These are phyloP conservation scores for Tetranychus truncatus DNA, from an alignment of 2,888 invertebrate genomes.

Conservation along the genomic window DNA sequence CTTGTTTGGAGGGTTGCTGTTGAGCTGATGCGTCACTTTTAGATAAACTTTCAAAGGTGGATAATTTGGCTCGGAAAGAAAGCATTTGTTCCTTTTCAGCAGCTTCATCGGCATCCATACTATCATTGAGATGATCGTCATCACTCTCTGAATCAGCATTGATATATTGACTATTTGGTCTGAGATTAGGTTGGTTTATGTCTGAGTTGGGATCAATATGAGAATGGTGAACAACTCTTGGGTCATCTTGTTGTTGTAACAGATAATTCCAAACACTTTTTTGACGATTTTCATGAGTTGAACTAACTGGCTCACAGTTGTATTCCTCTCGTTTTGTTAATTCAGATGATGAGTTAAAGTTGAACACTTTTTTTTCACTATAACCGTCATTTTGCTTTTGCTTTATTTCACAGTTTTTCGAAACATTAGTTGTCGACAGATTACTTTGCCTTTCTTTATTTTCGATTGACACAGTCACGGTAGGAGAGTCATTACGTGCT, in stretches of 20 bases:
- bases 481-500: background rate
- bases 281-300: background rate
- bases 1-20: background rate
- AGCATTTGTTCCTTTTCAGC: slow-evolving; percentile 10
- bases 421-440: background rate
- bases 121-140: slow-evolving; percentile 6
- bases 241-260: background rate
- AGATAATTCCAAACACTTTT: background rate
- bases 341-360: background rate
- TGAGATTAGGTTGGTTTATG: background rate
- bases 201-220: background rate
- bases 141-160: background rate
- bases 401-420: background rate
- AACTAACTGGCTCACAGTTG: background rate
- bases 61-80: slow-evolving; percentile 21
- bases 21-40: slow-evolving; percentile 12
- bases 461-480: background rate
- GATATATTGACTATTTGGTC: background rate
- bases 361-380: background rate
- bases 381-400: background rate
- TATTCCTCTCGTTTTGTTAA: background rate
- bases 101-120: background rate
- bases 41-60: slow-evolving; percentile 21
- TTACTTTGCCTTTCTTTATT: background rate
- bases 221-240: background rate